These are phyloP conservation scores for Drosophila simulans DNA, from an alignment of 1,140 invertebrate species.

Conservation along the genomic window DNA sequence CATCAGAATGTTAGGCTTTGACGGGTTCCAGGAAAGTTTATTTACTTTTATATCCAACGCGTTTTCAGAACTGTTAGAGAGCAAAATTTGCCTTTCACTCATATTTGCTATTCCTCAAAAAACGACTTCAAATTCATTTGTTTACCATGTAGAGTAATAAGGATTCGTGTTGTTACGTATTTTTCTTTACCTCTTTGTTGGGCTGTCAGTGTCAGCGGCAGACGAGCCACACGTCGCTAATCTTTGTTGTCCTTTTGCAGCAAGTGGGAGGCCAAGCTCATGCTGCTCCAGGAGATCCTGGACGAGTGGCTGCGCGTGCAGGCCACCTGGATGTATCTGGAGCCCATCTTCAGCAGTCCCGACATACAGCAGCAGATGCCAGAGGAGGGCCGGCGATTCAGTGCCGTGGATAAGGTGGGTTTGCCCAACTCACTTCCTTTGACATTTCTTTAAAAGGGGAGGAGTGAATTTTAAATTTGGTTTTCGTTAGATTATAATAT, in stretches of 20 bases:
- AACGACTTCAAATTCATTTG: not conserved
- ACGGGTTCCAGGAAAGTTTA: not conserved
- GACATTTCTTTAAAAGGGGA: not conserved
- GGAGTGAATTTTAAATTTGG: not conserved
- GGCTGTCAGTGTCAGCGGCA: conserved; percentile 36
- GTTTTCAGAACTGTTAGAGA: too few relatives aligned
- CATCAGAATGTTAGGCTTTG: not conserved
- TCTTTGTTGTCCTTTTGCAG: conserved; percentile 58
- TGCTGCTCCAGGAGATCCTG: conserved; percentile 94
- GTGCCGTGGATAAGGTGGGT: conserved; percentile 92
- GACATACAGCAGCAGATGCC: conserved; percentile 99
- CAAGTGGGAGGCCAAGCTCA: conserved; percentile 91
- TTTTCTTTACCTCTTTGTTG: conserved; percentile 21
- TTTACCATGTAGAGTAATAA: not conserved
- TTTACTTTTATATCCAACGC: not conserved
- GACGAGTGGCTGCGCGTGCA: conserved; percentile 99
- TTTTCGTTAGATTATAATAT: too few relatives aligned
- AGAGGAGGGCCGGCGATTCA: conserved; percentile 93
- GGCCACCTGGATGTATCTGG: conserved; percentile 98
- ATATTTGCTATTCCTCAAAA: not conserved
- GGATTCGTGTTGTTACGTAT: not conserved
- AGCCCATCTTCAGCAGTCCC: conserved; percentile 98
- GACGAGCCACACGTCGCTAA: conserved; percentile 26
- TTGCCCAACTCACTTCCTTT: not conserved
- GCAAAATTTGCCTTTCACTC: not conserved